phyloP scores from a whole-genome alignment of 2,797 vertebrate genomes.

The Cyprinodon diabolis region DNA sequence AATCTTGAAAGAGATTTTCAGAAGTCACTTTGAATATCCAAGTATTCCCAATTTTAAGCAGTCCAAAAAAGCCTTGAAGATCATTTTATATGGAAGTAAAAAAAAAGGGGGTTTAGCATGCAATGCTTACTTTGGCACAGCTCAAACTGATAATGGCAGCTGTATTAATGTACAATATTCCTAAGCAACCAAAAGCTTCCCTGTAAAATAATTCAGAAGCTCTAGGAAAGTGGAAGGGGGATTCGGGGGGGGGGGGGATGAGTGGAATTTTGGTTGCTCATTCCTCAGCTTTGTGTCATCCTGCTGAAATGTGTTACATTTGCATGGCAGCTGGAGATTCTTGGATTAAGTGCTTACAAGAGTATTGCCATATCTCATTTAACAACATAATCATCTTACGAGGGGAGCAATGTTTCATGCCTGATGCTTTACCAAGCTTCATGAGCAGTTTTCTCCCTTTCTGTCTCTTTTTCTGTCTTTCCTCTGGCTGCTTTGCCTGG shows the following conservation, averaged over 20 bases:
- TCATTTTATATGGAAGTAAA: conserved; percentile 11
- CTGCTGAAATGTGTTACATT: conserved; percentile 80
- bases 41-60: conserved; percentile 39
- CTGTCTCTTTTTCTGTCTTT: conserved; percentile 1
- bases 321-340: conserved; percentile 79
- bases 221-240: background rate
- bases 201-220: conserved; percentile 47
- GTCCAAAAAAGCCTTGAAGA: conserved; percentile 12
- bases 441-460: conserved; percentile 52
- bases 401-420: conserved; percentile 73
- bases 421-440: conserved; percentile 67
- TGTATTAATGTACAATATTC: conserved; percentile 34
- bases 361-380: conserved; percentile 81
- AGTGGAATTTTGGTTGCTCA: conserved; percentile 63
- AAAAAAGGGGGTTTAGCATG: conserved; percentile 13
- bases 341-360: conserved; percentile 81
- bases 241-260: conserved; percentile 20
- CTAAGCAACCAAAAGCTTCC: conserved; percentile 19
- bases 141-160: conserved; percentile 22
- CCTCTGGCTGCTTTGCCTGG: conserved; percentile 27
- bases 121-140: background rate
- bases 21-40: conserved; percentile 47
- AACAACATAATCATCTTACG: conserved; percentile 81
- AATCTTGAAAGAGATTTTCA: conserved; percentile 48
- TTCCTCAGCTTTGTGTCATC: conserved; percentile 77